These are phyloP conservation scores for Stenotaenia linearis DNA, from an alignment of 2,888 invertebrate species.

Conservation along the genomic window DNA sequence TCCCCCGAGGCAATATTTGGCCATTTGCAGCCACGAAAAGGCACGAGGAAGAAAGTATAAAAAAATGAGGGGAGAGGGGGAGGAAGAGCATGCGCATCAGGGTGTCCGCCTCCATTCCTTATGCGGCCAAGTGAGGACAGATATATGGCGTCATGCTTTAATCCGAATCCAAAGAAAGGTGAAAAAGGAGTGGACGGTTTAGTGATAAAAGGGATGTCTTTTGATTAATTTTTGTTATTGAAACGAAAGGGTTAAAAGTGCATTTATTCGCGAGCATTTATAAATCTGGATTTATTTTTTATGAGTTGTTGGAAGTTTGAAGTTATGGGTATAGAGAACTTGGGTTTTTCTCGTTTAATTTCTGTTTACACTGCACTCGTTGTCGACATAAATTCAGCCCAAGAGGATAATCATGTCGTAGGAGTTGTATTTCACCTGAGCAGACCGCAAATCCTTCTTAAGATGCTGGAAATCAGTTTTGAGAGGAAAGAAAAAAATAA, in stretches of 20 bases:
- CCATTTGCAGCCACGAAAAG: neutral
- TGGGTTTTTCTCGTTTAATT: neutral
- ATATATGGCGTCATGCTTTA: constrained; percentile 14
- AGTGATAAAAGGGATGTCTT: neutral
- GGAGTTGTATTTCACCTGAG: neutral
- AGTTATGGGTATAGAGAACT: neutral
- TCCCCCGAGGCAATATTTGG: constrained; percentile 4
- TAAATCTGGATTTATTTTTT: neutral
- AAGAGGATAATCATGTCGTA: constrained; percentile 8
- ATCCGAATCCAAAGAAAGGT: neutral
- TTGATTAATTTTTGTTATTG: neutral
- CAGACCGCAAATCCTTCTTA: neutral
- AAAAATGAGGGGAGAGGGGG: neutral
- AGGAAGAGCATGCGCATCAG: neutral
- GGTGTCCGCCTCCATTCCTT: constrained; percentile 6
- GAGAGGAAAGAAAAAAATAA: neutral
- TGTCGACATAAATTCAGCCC: constrained; percentile 19
- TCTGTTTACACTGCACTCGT: constrained; percentile 11
- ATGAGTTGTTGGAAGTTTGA: neutral
- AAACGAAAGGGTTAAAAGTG: neutral
- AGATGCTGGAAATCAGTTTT: neutral
- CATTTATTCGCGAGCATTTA: neutral
- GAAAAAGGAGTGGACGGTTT: neutral
- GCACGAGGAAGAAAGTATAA: constrained; percentile 5
- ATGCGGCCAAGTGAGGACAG: constrained; percentile 5